Conservation (phyloP, 2,888 invertebrate genomes). For the Halictus ligatus region DNA sequence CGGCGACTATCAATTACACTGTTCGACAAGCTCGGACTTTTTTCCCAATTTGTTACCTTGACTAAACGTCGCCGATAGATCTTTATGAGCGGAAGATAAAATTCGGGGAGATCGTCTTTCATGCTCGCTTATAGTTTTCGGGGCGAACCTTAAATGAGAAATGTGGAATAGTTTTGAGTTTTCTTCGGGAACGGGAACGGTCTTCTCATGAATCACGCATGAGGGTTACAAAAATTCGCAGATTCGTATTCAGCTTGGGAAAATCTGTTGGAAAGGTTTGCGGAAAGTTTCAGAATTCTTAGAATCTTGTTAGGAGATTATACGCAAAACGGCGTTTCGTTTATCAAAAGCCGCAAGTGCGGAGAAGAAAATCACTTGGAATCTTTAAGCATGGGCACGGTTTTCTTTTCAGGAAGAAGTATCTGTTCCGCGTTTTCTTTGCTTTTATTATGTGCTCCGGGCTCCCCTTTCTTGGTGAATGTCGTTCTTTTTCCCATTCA, state of each 20-base stretch:
- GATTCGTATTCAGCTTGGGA: no score
- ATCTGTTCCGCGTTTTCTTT: conserved; percentile 35
- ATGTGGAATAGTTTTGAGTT: no score
- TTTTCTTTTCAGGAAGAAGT: conserved; percentile 23
- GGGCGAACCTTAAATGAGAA: not conserved
- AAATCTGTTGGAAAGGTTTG: no score
- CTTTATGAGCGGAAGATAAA: not conserved
- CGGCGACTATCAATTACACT: not conserved
- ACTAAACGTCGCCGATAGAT: not conserved
- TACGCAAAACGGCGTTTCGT: not conserved
- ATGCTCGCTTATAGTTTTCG: not conserved
- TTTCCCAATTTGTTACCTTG: not conserved
- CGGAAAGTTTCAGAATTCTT: no score
- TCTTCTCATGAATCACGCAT: no score
- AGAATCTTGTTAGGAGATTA: no score
- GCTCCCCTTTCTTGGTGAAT: not conserved
- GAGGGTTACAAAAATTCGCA: no score
- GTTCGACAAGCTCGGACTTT: not conserved
- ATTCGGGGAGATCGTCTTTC: not conserved
- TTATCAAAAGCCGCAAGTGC: not conserved
- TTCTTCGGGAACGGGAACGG: no score
- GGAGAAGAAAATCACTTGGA: not conserved
- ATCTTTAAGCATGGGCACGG: conserved; percentile 6
- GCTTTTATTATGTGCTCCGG: not conserved
- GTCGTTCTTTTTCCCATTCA: conserved; percentile 27